Percentiles rank a stretch among this genome's conserved stretches.
Conservation (phyloP, 2,113 vertebrate genomes). For the Enhydra lutris region DNA sequence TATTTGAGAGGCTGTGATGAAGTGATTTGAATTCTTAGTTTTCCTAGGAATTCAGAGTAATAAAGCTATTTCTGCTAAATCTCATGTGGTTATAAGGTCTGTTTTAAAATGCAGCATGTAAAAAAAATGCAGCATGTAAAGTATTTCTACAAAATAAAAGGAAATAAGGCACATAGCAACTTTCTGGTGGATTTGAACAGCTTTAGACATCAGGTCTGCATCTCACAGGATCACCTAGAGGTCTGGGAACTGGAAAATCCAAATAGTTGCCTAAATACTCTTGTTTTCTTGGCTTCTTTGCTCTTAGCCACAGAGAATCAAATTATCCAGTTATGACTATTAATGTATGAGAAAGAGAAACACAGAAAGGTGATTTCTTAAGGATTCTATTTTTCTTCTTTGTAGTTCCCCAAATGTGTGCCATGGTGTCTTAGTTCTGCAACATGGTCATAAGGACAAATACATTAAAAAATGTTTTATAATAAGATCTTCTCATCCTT, state of each 20-base stretch:
- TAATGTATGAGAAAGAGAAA: not conserved
- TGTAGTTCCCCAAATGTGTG: not conserved
- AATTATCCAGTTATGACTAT: not conserved
- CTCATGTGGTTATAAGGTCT: not conserved
- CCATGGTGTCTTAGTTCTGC: not conserved
- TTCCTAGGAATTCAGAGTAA: not conserved
- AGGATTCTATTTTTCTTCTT: not conserved
- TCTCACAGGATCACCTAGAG: not conserved
- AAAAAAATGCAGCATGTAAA: not conserved
- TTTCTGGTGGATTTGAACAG: not conserved
- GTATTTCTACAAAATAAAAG: not conserved
- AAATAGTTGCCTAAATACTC: not conserved
- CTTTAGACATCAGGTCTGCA: not conserved
- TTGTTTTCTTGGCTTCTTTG: not conserved
- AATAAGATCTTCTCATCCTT: not conserved
- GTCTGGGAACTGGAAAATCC: not conserved
- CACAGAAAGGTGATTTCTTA: not conserved
- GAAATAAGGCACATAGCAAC: not conserved
- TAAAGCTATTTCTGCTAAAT: not conserved
- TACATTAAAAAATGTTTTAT: not conserved
- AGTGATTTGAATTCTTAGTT: not conserved
- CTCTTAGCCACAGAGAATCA: not conserved
- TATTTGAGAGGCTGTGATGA: not conserved
- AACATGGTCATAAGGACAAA: not conserved
- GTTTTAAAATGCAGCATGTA: not conserved